phyloP scores from a whole-genome alignment of 2,888 invertebrate species.

The Syrphus vitripennis region DNA sequence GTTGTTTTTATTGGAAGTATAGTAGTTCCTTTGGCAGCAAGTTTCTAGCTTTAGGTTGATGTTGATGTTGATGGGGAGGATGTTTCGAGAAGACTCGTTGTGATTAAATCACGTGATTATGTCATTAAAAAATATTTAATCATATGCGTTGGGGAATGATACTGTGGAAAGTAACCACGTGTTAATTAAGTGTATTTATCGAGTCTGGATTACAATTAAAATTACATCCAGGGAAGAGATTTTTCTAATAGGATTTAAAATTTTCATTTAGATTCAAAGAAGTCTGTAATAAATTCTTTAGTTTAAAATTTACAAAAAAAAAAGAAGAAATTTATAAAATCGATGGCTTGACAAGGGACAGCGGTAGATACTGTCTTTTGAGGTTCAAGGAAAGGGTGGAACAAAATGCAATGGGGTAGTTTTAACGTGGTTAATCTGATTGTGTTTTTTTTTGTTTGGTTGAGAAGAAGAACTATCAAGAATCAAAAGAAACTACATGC shows the following conservation, averaged over 20 bases:
- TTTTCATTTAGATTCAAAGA: not conserved
- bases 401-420: too few relatives aligned
- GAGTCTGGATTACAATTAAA: not conserved
- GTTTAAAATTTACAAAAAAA: too few relatives aligned
- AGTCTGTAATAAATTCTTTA: too few relatives aligned
- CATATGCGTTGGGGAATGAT: not conserved
- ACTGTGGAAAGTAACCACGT: not conserved
- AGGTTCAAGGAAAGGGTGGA: too few relatives aligned
- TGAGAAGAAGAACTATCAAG: too few relatives aligned
- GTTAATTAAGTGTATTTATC: not conserved
- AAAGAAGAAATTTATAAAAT: too few relatives aligned
- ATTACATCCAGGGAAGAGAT: not conserved
- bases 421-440: too few relatives aligned
- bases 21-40: not conserved
- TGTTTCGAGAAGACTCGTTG: not conserved
- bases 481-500: too few relatives aligned
- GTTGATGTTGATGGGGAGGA: too few relatives aligned
- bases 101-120: slow-evolving; percentile 18
- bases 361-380: too few relatives aligned
- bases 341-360: too few relatives aligned
- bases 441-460: too few relatives aligned
- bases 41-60: not conserved
- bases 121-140: not conserved
- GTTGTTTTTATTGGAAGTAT: not conserved
- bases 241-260: not conserved